Percentiles rank a stretch among this genome's conserved stretches.
Evolutionary conservation across 2,888 invertebrate genomes (phyloP).

Genomic region (Lobophora halterata): DNA sequence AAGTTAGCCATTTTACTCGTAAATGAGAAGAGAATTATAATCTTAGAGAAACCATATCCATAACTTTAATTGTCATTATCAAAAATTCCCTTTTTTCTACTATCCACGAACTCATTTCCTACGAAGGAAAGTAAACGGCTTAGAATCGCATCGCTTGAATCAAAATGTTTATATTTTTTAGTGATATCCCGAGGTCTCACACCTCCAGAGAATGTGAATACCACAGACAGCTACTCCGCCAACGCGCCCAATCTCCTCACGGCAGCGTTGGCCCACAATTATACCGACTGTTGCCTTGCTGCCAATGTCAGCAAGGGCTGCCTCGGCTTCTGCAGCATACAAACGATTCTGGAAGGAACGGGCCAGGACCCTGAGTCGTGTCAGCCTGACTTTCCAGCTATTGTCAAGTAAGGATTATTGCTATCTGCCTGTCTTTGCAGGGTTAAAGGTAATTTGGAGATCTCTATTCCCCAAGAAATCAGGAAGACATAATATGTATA

Average conservation of each 20-base stretch:
- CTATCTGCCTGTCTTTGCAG: too few species aligned
- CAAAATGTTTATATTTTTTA: slow-evolving; percentile 49
- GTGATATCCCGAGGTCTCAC: slow-evolving; percentile 83
- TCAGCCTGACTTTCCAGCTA: slow-evolving; percentile 89
- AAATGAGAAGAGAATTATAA: too few species aligned
- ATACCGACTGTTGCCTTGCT: slow-evolving; percentile 88
- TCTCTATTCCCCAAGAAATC: too few species aligned
- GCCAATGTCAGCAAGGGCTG: slow-evolving; percentile 87
- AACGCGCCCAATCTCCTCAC: slow-evolving; percentile 61
- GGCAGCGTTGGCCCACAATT: slow-evolving; percentile 84
- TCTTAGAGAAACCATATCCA: too few species aligned
- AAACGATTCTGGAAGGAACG: slow-evolving; percentile 88
- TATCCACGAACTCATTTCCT: too few species aligned
- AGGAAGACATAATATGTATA: too few species aligned
- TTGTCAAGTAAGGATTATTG: slow-evolving; percentile 79
- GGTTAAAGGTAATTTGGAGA: too few species aligned
- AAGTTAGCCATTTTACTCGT: too few species aligned
- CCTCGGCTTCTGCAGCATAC: slow-evolving; percentile 91
- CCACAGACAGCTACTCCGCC: slow-evolving; percentile 70
- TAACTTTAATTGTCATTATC: too few species aligned
- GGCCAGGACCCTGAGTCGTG: slow-evolving; percentile 91
- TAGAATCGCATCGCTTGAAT: background rate
- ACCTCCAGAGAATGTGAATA: slow-evolving; percentile 79
- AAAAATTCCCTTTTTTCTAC: too few species aligned
- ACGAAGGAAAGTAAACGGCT: too few species aligned